Percentiles rank a stretch among this genome's conserved stretches.
These are phyloP conservation scores for Pheucticus melanocephalus DNA, from an alignment of 2,113 vertebrate species.

Conservation along the genomic window DNA sequence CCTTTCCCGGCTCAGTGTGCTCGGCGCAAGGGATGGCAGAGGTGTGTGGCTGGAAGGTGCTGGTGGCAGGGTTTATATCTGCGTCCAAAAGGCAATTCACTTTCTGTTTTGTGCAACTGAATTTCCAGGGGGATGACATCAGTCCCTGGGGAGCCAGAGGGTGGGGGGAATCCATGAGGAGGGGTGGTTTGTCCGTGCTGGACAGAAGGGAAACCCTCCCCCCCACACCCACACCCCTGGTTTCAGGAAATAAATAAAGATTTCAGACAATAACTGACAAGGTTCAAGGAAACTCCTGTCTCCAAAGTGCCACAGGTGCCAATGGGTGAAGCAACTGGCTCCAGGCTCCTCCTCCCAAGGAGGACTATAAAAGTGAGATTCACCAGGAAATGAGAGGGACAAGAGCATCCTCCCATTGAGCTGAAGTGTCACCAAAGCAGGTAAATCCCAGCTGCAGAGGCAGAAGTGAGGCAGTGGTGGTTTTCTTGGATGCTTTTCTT, in stretches of 20 bases:
- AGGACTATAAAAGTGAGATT: constrained; percentile 56
- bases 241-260: constrained; percentile 19
- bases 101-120: constrained; percentile 12
- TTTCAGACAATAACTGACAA: constrained; percentile 5
- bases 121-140: constrained; percentile 64
- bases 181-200: not conserved
- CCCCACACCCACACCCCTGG: accelerated
- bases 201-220: not conserved
- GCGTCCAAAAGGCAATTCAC: constrained; percentile 48
- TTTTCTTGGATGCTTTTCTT: constrained; percentile 6
- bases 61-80: constrained; percentile 56
- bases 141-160: constrained; percentile 28
- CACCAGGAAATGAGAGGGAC: constrained; percentile 67
- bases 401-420: constrained; percentile 48
- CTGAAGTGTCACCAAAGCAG: constrained; percentile 52
- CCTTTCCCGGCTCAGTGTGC: not conserved
- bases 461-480: not conserved
- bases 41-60: constrained; percentile 34
- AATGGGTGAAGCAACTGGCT: constrained; percentile 20
- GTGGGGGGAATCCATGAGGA: constrained; percentile 34
- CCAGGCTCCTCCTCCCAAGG: constrained; percentile 42
- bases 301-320: constrained; percentile 19
- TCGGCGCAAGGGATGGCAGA: not conserved
- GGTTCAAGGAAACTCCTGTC: constrained; percentile 26
- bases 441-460: constrained; percentile 40